These are phyloP conservation scores for Danionella dracula DNA, from an alignment of 2,797 vertebrate genomes.

Conservation along the genomic window DNA sequence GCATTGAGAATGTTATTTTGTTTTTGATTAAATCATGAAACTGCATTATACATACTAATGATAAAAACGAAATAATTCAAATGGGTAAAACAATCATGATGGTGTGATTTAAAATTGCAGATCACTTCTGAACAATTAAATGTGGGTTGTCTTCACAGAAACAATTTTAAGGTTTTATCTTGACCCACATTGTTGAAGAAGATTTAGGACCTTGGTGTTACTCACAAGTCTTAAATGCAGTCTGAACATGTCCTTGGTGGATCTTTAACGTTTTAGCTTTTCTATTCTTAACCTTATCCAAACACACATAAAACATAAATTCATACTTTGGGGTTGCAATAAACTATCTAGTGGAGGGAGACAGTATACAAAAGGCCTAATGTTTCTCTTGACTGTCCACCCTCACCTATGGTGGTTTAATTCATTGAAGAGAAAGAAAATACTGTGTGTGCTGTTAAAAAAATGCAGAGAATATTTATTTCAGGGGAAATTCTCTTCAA, in stretches of 20 bases:
- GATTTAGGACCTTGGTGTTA: conserved; percentile 10
- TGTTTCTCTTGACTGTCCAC: conserved; percentile 9
- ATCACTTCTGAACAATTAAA: too few species aligned
- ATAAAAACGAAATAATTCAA: too few species aligned
- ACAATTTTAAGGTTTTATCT: neutral
- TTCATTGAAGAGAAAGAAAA: neutral
- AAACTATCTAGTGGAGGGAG: conserved; percentile 1
- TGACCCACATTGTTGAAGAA: neutral
- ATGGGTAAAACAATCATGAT: too few species aligned
- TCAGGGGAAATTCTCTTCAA: neutral
- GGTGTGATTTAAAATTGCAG: too few species aligned
- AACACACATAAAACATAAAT: conserved; percentile 16
- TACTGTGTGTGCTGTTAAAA: conserved; percentile 7
- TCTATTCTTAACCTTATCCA: conserved; percentile 3
- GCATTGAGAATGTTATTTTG: too few species aligned
- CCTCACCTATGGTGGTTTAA: neutral
- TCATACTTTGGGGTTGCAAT: conserved; percentile 12
- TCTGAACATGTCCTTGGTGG: conserved; percentile 22
- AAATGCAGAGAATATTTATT: neutral
- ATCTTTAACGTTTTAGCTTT: conserved; percentile 22
- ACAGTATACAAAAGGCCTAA: conserved; percentile 12
- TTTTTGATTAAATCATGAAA: too few species aligned
- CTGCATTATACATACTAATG: too few species aligned
- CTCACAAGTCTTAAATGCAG: conserved; percentile 6
- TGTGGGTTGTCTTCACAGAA: neutral